These are phyloP conservation scores for Acanthopagrus latus DNA, from an alignment of 2,797 vertebrate genomes.

Conservation along the genomic window DNA sequence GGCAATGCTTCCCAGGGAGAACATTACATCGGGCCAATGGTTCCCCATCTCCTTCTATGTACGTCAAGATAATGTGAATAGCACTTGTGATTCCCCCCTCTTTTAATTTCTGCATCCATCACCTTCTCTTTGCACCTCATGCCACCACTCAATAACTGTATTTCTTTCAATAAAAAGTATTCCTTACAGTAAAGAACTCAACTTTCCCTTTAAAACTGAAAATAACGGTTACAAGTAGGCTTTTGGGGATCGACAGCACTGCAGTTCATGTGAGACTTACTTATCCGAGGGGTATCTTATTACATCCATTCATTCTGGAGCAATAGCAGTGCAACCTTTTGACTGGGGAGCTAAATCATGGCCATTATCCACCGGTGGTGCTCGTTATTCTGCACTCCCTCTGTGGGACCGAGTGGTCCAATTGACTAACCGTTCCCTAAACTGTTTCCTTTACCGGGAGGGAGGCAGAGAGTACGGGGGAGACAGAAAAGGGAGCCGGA, in stretches of 20 bases:
- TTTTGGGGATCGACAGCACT: conserved; percentile 58
- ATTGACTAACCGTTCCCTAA: conserved; percentile 79
- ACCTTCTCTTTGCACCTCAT: conserved; percentile 28
- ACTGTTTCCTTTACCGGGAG: conserved; percentile 76
- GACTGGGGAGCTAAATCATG: conserved; percentile 81
- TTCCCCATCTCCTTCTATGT: conserved; percentile 46
- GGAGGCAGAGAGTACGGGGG: conserved; percentile 22
- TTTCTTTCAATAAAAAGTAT: conserved; percentile 52
- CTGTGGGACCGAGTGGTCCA: conserved; percentile 69
- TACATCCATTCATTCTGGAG: conserved; percentile 79
- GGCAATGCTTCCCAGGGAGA: conserved; percentile 44
- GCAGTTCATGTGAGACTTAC: conserved; percentile 74
- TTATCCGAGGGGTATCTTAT: conserved; percentile 80
- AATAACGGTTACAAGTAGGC: conserved; percentile 65
- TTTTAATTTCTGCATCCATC: conserved; percentile 64
- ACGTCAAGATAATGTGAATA: conserved; percentile 52
- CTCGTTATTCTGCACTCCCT: conserved; percentile 79
- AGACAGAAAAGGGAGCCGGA: conserved; percentile 10
- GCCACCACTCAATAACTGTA: conserved; percentile 44
- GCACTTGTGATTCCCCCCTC: conserved; percentile 46
- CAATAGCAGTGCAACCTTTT: conserved; percentile 79
- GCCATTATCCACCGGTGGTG: conserved; percentile 77
- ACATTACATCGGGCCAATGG: conserved; percentile 62
- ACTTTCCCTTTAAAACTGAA: conserved; percentile 54
- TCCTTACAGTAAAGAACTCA: conserved; percentile 41